phyloP scores from a whole-genome alignment of 2,797 vertebrate genomes.

The Phalanger gymnotis region DNA sequence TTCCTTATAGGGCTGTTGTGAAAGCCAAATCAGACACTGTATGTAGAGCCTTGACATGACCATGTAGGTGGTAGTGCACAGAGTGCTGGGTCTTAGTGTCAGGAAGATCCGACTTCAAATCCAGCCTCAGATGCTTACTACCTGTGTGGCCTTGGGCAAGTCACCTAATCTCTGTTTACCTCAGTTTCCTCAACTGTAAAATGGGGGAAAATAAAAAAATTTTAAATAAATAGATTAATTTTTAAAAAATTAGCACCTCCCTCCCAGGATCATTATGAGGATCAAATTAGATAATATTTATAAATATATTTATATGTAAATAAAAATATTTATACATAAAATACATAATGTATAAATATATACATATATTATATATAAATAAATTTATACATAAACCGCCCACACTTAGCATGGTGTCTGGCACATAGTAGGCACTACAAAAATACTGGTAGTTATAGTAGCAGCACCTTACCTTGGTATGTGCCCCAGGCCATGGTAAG shows the following conservation, averaged over 20 bases:
- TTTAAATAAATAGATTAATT: background rate
- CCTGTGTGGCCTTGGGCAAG: background rate
- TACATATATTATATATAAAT: too few relatives aligned
- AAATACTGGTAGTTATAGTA: too few relatives aligned
- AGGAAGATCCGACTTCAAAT: background rate
- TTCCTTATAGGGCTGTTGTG: background rate
- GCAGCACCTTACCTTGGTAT: fast-evolving
- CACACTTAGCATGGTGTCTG: background rate
- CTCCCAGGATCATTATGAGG: background rate
- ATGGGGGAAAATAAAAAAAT: background rate
- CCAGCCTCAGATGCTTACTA: background rate
- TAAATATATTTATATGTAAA: too few relatives aligned
- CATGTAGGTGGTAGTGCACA: too few relatives aligned
- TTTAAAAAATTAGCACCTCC: background rate
- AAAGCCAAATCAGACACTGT: background rate
- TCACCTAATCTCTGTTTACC: background rate
- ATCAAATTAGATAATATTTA: background rate
- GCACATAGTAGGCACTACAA: background rate
- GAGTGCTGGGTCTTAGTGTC: background rate
- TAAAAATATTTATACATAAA: too few relatives aligned
- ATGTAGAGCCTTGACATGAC: background rate
- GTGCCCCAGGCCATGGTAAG: background rate
- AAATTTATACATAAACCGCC: too few relatives aligned
- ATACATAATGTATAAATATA: too few relatives aligned
- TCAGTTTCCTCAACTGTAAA: slow-evolving; percentile 17